These are phyloP conservation scores for Hyles lineata DNA, from an alignment of 2,888 invertebrate species.

Conservation along the genomic window DNA sequence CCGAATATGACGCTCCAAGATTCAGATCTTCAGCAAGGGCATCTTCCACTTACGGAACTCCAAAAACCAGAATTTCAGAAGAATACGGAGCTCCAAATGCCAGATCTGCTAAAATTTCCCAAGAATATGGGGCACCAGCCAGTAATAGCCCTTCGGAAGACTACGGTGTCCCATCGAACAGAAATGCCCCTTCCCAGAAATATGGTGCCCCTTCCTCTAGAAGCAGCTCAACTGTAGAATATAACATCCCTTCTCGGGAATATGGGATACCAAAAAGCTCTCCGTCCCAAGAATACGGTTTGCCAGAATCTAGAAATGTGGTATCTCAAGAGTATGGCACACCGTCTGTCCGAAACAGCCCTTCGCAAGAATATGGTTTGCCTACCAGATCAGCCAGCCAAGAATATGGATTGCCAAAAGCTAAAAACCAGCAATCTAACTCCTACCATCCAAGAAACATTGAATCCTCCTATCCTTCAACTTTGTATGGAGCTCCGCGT, in stretches of 20 bases:
- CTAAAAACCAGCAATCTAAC: neutral
- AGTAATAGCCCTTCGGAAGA: constrained; percentile 38
- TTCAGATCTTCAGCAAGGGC: constrained; percentile 34
- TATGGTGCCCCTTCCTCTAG: constrained; percentile 21
- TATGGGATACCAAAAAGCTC: constrained; percentile 44
- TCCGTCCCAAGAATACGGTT: constrained; percentile 32
- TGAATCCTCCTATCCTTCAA: neutral
- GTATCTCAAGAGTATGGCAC: constrained; percentile 28
- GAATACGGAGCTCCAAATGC: constrained; percentile 53
- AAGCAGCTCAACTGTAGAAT: constrained; percentile 8
- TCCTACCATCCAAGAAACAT: neutral
- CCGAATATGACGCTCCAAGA: constrained; percentile 53
- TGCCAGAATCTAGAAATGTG: neutral
- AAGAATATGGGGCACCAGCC: constrained; percentile 54
- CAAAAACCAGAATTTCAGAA: constrained; percentile 41
- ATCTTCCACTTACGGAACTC: constrained; percentile 38
- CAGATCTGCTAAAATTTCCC: constrained; percentile 41
- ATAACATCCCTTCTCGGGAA: constrained; percentile 31
- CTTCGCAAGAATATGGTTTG: constrained; percentile 61
- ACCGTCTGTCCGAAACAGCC: constrained; percentile 37
- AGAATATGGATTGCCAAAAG: neutral
- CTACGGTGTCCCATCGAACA: constrained; percentile 43
- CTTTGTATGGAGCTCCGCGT: neutral
- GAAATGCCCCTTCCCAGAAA: constrained; percentile 32
- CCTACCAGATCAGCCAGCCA: constrained; percentile 43